These are phyloP conservation scores for Mystacides longicornis DNA, from an alignment of 2,888 invertebrate species.

Conservation along the genomic window DNA sequence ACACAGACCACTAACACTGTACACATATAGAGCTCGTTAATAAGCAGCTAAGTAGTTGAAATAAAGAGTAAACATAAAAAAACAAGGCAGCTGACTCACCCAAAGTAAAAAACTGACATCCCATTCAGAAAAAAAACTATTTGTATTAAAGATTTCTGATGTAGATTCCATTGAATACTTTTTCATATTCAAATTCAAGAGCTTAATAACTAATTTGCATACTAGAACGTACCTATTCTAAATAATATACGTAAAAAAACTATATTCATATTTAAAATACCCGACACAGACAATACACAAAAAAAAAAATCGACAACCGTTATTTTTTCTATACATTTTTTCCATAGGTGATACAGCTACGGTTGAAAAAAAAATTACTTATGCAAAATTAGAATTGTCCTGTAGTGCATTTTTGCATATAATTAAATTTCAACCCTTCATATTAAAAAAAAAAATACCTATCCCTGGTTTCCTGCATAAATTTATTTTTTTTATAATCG, in stretches of 20 bases:
- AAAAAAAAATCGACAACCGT: constrained; percentile 14
- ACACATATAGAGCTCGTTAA: too few relatives aligned
- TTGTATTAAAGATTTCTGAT: neutral
- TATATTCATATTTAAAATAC: constrained; percentile 19
- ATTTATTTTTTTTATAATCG: constrained; percentile 23
- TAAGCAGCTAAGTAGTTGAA: too few relatives aligned
- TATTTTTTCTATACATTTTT: constrained; percentile 15
- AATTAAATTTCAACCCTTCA: constrained; percentile 14
- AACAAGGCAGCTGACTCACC: too few relatives aligned
- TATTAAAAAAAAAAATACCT: constrained; percentile 8
- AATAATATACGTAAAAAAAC: constrained; percentile 3
- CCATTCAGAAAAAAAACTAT: neutral
- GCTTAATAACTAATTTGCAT: constrained; percentile 22
- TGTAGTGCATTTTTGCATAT: constrained; percentile 22
- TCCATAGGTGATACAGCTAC: too few relatives aligned
- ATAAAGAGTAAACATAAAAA: too few relatives aligned
- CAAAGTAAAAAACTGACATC: too few relatives aligned
- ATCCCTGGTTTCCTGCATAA: constrained; percentile 19
- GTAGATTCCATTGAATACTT: neutral
- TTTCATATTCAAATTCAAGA: constrained; percentile 21
- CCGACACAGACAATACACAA: constrained; percentile 4
- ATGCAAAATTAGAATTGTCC: constrained; percentile 25
- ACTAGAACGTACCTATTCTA: neutral
- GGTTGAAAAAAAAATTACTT: constrained; percentile 13
- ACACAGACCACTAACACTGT: too few relatives aligned